Evolutionary conservation across 2,797 vertebrate genomes (phyloP).

Genomic region (Danio albolineatus): DNA sequence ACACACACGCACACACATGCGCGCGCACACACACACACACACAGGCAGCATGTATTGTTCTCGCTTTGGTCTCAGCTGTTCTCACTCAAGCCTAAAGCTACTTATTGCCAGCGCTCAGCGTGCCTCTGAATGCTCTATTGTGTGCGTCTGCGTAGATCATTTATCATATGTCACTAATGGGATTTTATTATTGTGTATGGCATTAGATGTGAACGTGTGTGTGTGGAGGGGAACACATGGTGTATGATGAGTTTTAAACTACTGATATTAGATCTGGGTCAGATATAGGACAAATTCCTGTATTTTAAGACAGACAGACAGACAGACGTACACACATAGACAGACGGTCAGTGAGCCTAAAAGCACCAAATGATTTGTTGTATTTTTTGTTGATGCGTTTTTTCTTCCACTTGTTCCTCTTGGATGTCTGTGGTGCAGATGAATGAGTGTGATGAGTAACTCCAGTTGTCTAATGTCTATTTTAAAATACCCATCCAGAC

Average conservation of each 20-base stretch:
- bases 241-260: background rate
- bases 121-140: background rate
- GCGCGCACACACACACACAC: background rate
- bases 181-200: background rate
- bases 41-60: slow-evolving; percentile 11
- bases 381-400: background rate
- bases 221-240: background rate
- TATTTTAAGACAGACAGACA: background rate
- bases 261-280: slow-evolving; percentile 17
- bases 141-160: slow-evolving; percentile 12
- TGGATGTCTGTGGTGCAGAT: background rate
- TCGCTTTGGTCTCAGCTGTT: slow-evolving; percentile 32
- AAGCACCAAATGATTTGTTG: background rate
- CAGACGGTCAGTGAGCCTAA: background rate
- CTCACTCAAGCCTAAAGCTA: slow-evolving; percentile 12
- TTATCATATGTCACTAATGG: slow-evolving; percentile 20
- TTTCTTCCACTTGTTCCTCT: background rate
- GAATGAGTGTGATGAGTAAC: no score
- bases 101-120: slow-evolving; percentile 5
- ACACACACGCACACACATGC: background rate
- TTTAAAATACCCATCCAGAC: background rate
- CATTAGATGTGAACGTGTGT: background rate
- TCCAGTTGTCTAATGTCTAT: background rate
- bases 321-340: background rate
- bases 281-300: background rate